phyloP scores from a whole-genome alignment of 1,140 invertebrate genomes.

The Temnothorax curvispinosus region DNA sequence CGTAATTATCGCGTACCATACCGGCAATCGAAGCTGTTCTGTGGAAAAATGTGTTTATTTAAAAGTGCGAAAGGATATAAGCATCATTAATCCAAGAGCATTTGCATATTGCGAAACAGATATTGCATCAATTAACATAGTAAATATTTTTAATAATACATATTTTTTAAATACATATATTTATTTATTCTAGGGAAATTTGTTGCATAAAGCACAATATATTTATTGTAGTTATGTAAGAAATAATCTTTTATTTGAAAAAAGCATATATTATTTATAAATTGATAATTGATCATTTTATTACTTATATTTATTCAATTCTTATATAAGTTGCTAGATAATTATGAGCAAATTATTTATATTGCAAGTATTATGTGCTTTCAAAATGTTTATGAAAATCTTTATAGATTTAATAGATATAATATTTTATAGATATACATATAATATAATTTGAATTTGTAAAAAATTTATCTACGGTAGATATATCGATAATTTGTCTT shows the following conservation, averaged over 20 bases:
- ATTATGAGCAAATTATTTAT: background rate
- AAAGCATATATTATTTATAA: background rate
- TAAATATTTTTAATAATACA: background rate
- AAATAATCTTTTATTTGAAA: background rate
- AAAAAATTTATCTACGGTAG: background rate
- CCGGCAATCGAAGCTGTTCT: background rate
- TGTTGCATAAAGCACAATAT: background rate
- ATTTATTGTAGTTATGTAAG: background rate
- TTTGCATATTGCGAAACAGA: background rate
- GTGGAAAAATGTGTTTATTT: background rate
- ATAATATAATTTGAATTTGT: background rate
- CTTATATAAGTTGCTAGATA: background rate
- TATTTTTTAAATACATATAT: background rate
- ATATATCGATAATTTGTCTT: background rate
- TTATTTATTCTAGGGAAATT: background rate
- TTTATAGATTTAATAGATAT: background rate
- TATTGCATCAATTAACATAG: background rate
- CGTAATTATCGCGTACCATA: background rate
- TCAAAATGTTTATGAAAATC: background rate
- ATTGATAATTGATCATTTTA: background rate
- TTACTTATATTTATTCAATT: background rate
- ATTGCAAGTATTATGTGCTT: background rate
- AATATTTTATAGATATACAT: background rate
- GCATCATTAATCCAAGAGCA: background rate
- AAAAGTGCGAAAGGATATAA: background rate